A percentile compares a stretch with the other conserved stretches of the same genome.
phyloP scores from a whole-genome alignment of 92 coral and sea anemone species.

The Parazoanthus darwini region DNA sequence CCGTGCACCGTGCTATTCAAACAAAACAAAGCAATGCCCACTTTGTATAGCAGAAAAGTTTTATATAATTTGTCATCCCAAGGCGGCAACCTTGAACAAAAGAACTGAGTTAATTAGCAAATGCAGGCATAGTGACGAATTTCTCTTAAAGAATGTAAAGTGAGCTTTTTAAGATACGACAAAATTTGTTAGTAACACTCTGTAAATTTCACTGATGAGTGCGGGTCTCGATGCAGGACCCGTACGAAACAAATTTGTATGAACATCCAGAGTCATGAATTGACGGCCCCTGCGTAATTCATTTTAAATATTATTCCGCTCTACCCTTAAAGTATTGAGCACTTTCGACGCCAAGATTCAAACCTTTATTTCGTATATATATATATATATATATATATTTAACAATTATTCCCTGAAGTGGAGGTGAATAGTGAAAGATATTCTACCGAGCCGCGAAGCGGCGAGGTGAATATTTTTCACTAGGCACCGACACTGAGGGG shows the following conservation, averaged over 20 bases:
- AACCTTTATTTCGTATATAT: constrained; percentile 10
- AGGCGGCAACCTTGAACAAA: constrained; percentile 20
- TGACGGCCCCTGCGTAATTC: constrained; percentile 16
- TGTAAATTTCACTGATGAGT: neutral
- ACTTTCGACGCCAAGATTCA: constrained; percentile 17
- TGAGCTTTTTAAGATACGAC: too few relatives aligned
- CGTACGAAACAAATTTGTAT: constrained; percentile 5
- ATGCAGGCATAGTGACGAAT: neutral
- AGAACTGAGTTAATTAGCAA: constrained; percentile 1
- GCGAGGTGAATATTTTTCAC: too few relatives aligned
- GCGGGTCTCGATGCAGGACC: constrained; percentile 15
- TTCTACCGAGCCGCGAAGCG: too few relatives aligned
- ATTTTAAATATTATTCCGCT: constrained; percentile 11
- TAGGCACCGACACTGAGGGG: too few relatives aligned
- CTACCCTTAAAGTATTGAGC: constrained; percentile 22
- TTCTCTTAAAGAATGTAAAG: neutral
- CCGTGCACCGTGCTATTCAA: constrained; percentile 42
- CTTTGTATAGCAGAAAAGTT: constrained; percentile 41
- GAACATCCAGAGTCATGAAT: constrained; percentile 23
- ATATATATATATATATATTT: too few relatives aligned
- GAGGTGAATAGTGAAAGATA: too few relatives aligned
- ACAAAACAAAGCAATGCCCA: constrained; percentile 41
- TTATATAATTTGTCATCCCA: constrained; percentile 10
- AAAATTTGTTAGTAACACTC: too few relatives aligned
- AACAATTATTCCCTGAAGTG: too few relatives aligned